Conservation (phyloP, 2,888 invertebrate genomes). For the Parnassius mnemosyne region DNA sequence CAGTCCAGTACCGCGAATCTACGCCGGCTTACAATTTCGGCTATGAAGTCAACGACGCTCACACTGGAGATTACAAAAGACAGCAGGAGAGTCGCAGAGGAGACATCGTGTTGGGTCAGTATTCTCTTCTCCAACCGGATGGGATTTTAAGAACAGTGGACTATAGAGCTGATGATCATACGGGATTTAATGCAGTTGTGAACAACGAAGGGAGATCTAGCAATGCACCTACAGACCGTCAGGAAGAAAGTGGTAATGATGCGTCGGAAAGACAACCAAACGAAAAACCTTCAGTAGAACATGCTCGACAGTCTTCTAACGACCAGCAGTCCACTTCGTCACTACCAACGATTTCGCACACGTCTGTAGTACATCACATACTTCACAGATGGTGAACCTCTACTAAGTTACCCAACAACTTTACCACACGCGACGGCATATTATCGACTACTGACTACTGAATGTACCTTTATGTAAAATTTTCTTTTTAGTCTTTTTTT, state of each 20-base stretch:
- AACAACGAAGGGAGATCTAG: constrained; percentile 43
- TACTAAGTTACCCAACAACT: no score
- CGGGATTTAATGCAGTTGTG: constrained; percentile 78
- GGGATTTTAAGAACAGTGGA: constrained; percentile 77
- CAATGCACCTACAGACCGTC: background rate
- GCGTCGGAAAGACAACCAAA: background rate
- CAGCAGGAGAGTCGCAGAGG: constrained; percentile 76
- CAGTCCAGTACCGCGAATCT: constrained; percentile 29
- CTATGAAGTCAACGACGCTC: constrained; percentile 76
- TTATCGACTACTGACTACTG: no score
- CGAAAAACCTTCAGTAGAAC: constrained; percentile 4
- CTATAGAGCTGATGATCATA: constrained; percentile 75
- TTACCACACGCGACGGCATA: background rate
- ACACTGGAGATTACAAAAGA: constrained; percentile 78
- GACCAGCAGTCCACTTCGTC: constrained; percentile 8
- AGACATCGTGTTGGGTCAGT: constrained; percentile 76
- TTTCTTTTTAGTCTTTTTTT: no score
- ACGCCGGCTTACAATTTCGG: constrained; percentile 68
- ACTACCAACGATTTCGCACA: constrained; percentile 14
- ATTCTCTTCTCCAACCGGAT: constrained; percentile 77
- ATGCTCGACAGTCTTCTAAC: background rate
- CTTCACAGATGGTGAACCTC: constrained; percentile 5
- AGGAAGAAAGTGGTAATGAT: constrained; percentile 3
- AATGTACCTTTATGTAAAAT: no score
- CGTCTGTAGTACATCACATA: constrained; percentile 17